These are phyloP conservation scores for Bugulina stolonifera DNA, from an alignment of 2,888 invertebrate genomes.

Conservation along the genomic window DNA sequence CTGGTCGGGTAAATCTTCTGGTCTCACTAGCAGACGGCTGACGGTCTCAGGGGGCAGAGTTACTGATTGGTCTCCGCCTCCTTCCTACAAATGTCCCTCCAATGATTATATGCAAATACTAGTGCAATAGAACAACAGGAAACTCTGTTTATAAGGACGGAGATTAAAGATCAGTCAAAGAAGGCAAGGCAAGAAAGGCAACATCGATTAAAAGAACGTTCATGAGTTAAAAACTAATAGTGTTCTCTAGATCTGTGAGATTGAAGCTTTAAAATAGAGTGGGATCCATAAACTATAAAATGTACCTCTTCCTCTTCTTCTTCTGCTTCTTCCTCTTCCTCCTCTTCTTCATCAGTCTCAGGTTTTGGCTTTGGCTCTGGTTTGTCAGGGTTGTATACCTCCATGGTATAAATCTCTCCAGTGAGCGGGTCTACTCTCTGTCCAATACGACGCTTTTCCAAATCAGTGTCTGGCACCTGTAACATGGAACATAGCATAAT, in stretches of 20 bases:
- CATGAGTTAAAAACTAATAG: too few species aligned
- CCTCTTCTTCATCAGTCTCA: conserved; percentile 43
- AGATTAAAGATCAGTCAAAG: too few species aligned
- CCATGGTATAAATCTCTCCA: conserved; percentile 47
- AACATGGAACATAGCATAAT: not conserved
- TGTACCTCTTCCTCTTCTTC: conserved; percentile 37
- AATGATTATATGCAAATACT: too few species aligned
- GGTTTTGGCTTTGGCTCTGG: conserved; percentile 31
- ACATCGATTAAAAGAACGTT: too few species aligned
- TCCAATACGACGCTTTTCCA: conserved; percentile 42
- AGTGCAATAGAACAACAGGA: too few species aligned
- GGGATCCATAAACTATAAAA: not conserved
- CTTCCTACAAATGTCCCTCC: too few species aligned
- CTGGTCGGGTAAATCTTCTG: conserved; percentile 47
- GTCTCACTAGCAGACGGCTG: conserved; percentile 43
- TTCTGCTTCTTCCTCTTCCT: conserved; percentile 40
- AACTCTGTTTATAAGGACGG: too few species aligned
- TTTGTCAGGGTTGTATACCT: conserved; percentile 48
- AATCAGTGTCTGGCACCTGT: conserved; percentile 50
- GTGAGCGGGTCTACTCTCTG: conserved; percentile 48
- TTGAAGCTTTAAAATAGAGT: too few species aligned
- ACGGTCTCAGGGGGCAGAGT: conserved; percentile 45
- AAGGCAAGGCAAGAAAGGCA: too few species aligned
- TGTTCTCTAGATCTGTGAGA: too few species aligned
- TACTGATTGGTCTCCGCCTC: conserved; percentile 30